Evolutionary conservation across 2,888 invertebrate genomes (phyloP).

Genomic region (Asteroscopus sphinx): DNA sequence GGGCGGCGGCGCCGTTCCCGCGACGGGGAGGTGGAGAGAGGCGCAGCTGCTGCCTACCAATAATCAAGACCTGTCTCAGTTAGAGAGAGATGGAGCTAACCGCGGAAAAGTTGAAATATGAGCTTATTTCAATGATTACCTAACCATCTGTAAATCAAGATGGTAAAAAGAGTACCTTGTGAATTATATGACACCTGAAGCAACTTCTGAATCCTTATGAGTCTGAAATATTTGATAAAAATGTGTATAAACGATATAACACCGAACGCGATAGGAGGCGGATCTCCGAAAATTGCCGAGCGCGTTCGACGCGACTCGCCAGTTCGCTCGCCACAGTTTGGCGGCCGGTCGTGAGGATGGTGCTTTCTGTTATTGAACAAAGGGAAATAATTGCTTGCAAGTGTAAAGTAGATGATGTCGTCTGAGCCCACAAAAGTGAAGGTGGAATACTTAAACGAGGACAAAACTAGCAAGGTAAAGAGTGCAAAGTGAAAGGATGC

Average conservation of each 20-base stretch:
- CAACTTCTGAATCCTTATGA: constrained; percentile 20
- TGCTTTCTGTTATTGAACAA: constrained; percentile 86
- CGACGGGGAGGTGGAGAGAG: constrained; percentile 89
- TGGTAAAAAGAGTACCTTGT: neutral
- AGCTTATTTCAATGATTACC: constrained; percentile 35
- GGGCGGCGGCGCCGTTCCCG: constrained; percentile 88
- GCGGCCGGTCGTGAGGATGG: constrained; percentile 89
- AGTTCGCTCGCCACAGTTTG: constrained; percentile 88
- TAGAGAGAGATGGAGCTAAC: constrained; percentile 81
- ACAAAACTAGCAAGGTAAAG: constrained; percentile 85
- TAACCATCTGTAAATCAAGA: neutral
- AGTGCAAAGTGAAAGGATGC: constrained; percentile 75
- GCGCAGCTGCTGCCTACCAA: constrained; percentile 90
- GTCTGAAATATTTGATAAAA: constrained; percentile 53
- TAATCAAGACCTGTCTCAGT: constrained; percentile 87
- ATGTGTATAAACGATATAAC: constrained; percentile 66
- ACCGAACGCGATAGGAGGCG: constrained; percentile 88
- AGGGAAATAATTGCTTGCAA: constrained; percentile 82
- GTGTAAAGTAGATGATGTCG: constrained; percentile 88
- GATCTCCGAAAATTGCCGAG: constrained; percentile 86
- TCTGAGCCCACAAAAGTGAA: constrained; percentile 86
- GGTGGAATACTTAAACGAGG: constrained; percentile 87
- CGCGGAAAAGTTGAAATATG: constrained; percentile 56
- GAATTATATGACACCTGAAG: constrained; percentile 24
- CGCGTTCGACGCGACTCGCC: constrained; percentile 76